phyloP scores from a whole-genome alignment of 2,113 vertebrate species.

The Thermophis baileyi region DNA sequence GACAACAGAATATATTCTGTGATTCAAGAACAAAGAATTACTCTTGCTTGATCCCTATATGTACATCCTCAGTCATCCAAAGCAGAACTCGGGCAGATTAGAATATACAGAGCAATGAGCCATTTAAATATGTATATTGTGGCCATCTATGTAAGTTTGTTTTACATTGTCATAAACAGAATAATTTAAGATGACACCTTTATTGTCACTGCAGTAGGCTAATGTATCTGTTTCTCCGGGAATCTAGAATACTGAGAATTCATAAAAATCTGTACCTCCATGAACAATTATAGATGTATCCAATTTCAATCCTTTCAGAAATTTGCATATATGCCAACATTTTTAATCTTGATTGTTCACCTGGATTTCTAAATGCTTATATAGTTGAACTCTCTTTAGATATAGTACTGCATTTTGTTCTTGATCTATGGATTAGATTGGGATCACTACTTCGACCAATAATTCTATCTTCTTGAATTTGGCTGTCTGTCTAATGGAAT shows the following conservation, averaged over 20 bases:
- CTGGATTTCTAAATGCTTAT: neutral
- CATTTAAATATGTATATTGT: neutral
- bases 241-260: neutral
- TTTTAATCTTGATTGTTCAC: neutral
- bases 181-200: neutral
- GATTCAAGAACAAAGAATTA: neutral
- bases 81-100: neutral
- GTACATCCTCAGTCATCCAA: neutral
- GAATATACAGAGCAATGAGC: neutral
- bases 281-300: neutral
- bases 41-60: neutral
- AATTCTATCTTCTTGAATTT: neutral
- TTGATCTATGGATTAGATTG: neutral
- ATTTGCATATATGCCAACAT: neutral
- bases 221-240: neutral
- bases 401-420: neutral
- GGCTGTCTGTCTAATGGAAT: neutral
- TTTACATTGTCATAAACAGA: neutral
- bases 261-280: neutral
- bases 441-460: neutral
- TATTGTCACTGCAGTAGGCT: neutral
- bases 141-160: neutral
- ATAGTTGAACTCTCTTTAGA: neutral
- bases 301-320: neutral
- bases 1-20: neutral